These are phyloP conservation scores for Rafetus swinhoei DNA, from an alignment of 2,113 vertebrate genomes.

Conservation along the genomic window DNA sequence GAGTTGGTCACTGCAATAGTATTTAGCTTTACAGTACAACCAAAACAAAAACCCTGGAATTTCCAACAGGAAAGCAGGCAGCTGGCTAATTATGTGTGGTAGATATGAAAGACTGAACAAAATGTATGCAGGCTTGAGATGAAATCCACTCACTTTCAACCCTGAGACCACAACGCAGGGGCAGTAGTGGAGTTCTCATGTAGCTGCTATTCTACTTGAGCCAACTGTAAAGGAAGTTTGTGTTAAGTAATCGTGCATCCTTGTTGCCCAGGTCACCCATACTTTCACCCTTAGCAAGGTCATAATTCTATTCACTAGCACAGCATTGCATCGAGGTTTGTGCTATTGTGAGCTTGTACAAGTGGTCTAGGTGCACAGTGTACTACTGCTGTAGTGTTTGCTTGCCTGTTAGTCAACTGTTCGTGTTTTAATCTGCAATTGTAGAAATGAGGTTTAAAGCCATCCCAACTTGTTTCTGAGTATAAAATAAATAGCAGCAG, in stretches of 20 bases:
- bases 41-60: not conserved
- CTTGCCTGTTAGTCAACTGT: not conserved
- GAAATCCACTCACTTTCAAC: not conserved
- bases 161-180: not conserved
- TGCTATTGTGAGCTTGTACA: not conserved
- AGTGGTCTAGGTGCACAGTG: not conserved
- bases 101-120: not conserved
- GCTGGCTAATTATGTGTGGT: not conserved
- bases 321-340: not conserved
- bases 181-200: not conserved
- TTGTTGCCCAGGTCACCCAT: not conserved
- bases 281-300: not conserved
- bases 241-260: not conserved
- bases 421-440: not conserved
- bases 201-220: not conserved
- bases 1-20: not conserved
- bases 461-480: not conserved
- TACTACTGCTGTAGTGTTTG: not conserved
- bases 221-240: not conserved
- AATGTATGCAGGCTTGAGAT: not conserved
- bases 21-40: not conserved
- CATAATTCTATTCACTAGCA: not conserved
- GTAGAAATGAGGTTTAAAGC: conserved; percentile 1
- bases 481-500: not conserved
- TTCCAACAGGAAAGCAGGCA: not conserved